A percentile compares a stretch with the other conserved stretches of the same genome.
Evolutionary conservation across 2,113 vertebrate genomes (phyloP).

Genomic region (Cyprinodon brontotheroides): DNA sequence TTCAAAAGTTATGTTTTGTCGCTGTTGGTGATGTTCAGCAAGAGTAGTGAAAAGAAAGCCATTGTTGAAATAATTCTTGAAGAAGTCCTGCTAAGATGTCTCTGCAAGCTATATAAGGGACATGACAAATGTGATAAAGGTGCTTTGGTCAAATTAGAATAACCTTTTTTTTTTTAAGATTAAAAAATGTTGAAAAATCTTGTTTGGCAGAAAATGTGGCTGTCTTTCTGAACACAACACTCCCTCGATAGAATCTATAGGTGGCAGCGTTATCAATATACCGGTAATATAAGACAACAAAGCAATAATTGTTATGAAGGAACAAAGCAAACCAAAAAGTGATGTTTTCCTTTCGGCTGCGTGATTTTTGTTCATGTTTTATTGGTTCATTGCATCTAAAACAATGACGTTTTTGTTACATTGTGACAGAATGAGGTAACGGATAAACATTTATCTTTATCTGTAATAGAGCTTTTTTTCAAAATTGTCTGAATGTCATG

Average conservation of each 20-base stretch:
- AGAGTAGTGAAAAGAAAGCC: not conserved
- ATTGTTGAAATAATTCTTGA: not conserved
- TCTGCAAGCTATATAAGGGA: not conserved
- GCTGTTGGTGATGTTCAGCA: not conserved
- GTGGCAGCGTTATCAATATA: not conserved
- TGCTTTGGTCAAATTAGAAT: no score
- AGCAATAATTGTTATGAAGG: not conserved
- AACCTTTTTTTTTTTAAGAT: no score
- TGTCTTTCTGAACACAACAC: not conserved
- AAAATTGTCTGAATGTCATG: not conserved
- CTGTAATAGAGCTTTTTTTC: not conserved
- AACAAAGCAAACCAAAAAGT: not conserved
- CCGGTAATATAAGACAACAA: not conserved
- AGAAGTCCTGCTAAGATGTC: not conserved
- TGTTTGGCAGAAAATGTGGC: not conserved
- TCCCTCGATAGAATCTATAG: not conserved
- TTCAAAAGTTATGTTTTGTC: not conserved
- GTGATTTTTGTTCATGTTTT: no score
- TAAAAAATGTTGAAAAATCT: no score
- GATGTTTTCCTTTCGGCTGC: not conserved
- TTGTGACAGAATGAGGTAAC: not conserved
- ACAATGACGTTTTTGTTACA: not conserved
- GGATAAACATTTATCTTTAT: not conserved
- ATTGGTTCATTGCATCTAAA: no score
- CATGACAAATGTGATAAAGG: not conserved